phyloP scores from a whole-genome alignment of 2,888 invertebrate species.

The Dioctria linearis region DNA sequence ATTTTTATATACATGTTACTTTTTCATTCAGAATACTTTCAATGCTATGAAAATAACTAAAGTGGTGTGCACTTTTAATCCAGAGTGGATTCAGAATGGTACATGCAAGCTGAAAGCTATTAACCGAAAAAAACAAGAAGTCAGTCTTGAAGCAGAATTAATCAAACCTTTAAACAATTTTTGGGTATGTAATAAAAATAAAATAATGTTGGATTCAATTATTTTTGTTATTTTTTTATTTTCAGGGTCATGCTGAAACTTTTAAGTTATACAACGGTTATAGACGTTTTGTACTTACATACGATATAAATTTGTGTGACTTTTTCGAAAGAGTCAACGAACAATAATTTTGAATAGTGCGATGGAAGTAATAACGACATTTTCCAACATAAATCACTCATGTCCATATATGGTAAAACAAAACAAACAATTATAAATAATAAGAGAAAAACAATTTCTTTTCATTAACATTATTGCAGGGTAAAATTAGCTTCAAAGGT shows the following conservation, averaged over 20 bases:
- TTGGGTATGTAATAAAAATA: neutral
- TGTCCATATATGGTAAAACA: neutral
- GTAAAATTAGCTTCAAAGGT: neutral
- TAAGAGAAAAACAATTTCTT: no score
- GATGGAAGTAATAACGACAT: neutral
- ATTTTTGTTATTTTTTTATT: neutral
- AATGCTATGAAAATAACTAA: constrained; percentile 16
- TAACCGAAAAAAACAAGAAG: neutral
- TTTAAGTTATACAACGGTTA: constrained; percentile 1
- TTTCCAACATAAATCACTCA: constrained; percentile 14
- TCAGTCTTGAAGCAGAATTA: neutral
- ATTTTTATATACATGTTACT: neutral
- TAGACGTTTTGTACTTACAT: neutral
- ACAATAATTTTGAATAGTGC: neutral
- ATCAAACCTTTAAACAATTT: neutral
- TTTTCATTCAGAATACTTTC: neutral
- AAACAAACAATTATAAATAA: neutral
- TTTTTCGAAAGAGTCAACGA: neutral
- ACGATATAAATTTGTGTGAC: constrained; percentile 2
- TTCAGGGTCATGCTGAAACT: neutral
- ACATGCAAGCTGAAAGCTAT: constrained; percentile 15
- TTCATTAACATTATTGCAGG: constrained; percentile 1
- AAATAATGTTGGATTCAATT: no score
- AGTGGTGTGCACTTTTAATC: neutral
- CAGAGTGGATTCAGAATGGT: constrained; percentile 20